phyloP scores from a whole-genome alignment of 2,797 vertebrate genomes.

The Artibeus lituratus region DNA sequence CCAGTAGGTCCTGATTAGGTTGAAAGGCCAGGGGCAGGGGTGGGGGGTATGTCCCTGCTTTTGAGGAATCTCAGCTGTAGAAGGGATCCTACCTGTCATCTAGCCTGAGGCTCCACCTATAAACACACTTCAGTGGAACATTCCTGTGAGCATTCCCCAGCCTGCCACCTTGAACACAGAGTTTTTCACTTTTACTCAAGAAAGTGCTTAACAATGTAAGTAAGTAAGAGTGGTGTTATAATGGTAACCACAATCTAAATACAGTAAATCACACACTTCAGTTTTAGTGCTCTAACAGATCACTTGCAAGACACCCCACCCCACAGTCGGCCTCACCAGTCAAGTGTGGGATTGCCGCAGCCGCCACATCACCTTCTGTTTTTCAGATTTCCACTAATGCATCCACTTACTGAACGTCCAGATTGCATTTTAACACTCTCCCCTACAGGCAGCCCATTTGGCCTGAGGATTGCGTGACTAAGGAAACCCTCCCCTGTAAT shows the following conservation, averaged over 20 bases:
- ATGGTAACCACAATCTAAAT: background rate
- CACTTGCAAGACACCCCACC: background rate
- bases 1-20: background rate
- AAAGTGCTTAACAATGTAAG: background rate
- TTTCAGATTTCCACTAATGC: background rate
- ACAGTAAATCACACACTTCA: background rate
- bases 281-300: background rate
- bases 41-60: too few species aligned
- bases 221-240: background rate
- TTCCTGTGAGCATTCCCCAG: background rate
- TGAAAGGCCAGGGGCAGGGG: background rate
- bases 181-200: background rate
- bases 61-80: background rate
- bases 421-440: slow-evolving; percentile 19
- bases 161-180: background rate
- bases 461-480: background rate
- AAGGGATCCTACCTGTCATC: background rate
- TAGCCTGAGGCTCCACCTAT: background rate
- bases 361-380: slow-evolving; percentile 1
- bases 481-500: background rate
- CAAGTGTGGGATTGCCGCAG: background rate
- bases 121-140: background rate
- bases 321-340: background rate
- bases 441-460: background rate
- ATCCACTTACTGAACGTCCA: slow-evolving; percentile 21